These are phyloP conservation scores for Nothobranchius furzeri DNA, from an alignment of 2,113 vertebrate species.

Conservation along the genomic window DNA sequence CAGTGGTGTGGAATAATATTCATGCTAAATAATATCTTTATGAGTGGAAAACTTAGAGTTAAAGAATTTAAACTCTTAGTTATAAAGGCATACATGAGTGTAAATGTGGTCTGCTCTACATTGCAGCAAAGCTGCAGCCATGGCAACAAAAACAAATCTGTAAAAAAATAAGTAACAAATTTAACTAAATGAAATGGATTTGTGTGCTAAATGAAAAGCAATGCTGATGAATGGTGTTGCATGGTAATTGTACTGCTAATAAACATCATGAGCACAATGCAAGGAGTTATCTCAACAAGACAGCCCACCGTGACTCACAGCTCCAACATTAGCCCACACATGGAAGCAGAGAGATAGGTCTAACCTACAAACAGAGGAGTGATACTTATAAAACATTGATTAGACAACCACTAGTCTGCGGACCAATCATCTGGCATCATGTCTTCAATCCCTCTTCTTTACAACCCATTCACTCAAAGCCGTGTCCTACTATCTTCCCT, in stretches of 20 bases:
- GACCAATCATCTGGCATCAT: slow-evolving; percentile 32
- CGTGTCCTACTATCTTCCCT: slow-evolving; percentile 40
- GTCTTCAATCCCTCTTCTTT: slow-evolving; percentile 8
- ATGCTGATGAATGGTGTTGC: slow-evolving; percentile 15
- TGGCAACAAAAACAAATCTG: slow-evolving; percentile 34
- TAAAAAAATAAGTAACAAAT: neutral
- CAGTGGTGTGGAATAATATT: slow-evolving; percentile 1
- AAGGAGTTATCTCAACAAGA: slow-evolving; percentile 49
- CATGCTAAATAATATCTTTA: neutral
- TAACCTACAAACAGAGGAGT: slow-evolving; percentile 50
- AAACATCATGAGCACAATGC: slow-evolving; percentile 26
- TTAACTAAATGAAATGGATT: slow-evolving; percentile 25
- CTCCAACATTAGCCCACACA: slow-evolving; percentile 49
- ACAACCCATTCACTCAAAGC: slow-evolving; percentile 16
- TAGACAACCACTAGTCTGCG: slow-evolving; percentile 26
- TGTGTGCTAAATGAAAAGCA: slow-evolving; percentile 17
- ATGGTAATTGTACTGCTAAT: slow-evolving; percentile 22
- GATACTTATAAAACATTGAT: slow-evolving; percentile 68
- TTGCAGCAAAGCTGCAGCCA: slow-evolving; percentile 18
- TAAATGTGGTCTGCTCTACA: slow-evolving; percentile 3
- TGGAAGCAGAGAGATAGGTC: slow-evolving; percentile 57
- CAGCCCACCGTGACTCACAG: slow-evolving; percentile 50
- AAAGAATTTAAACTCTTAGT: no score
- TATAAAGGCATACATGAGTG: neutral
- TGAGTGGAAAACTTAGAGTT: no score